phyloP scores from a whole-genome alignment of 2,113 vertebrate species.

The Zosterops hypoxanthus region DNA sequence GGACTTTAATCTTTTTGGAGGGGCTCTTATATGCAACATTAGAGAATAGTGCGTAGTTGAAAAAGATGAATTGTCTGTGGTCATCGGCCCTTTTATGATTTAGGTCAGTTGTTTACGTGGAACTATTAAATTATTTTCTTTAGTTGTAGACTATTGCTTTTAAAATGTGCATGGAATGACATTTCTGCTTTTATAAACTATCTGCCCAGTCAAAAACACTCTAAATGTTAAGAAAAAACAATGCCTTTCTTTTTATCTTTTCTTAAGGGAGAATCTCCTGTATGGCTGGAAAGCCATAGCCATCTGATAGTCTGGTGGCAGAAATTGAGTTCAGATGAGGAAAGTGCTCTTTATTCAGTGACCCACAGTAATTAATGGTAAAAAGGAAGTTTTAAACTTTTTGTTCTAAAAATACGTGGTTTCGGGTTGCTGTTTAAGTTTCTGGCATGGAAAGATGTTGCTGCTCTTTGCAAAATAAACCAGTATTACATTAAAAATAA shows the following conservation, averaged over 20 bases:
- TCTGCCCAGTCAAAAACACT: not conserved
- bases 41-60: not conserved
- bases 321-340: slow-evolving; percentile 29
- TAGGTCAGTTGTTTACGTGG: not conserved
- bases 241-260: not conserved
- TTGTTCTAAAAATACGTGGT: not conserved
- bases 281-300: not conserved
- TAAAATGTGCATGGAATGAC: not conserved
- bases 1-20: not conserved
- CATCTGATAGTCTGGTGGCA: not conserved
- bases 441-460: not conserved
- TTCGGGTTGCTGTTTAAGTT: not conserved
- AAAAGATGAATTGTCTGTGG: not conserved
- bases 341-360: not conserved
- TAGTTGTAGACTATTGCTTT: not conserved
- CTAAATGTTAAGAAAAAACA: not conserved
- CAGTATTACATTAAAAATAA: not conserved
- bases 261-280: not conserved
- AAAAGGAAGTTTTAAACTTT: not conserved
- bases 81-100: not conserved
- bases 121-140: not conserved
- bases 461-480: not conserved
- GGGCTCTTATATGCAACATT: not conserved
- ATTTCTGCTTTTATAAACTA: slow-evolving; percentile 8
- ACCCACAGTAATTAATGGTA: not conserved